phyloP scores from a whole-genome alignment of 2,113 vertebrate genomes.

The Saguinus imperator region DNA sequence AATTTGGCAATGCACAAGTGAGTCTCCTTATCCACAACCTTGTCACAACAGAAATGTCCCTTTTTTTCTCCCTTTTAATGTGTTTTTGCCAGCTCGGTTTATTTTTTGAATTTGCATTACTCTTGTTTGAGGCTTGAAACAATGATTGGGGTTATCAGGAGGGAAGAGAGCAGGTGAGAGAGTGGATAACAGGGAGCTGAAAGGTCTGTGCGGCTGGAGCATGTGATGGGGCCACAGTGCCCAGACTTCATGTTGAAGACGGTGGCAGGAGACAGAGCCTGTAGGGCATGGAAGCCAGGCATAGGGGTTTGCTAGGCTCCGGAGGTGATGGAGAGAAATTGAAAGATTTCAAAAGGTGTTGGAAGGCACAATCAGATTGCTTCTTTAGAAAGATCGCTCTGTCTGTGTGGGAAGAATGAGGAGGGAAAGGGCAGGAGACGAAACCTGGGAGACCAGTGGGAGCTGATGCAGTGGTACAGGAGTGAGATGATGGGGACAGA shows the following conservation, averaged over 20 bases:
- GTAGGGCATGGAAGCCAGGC: too few relatives aligned
- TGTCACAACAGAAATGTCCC: not conserved
- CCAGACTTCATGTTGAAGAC: too few relatives aligned
- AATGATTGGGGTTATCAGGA: not conserved
- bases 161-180: not conserved
- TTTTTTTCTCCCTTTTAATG: too few relatives aligned
- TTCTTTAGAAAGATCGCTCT: not conserved
- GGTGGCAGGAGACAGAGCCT: not conserved
- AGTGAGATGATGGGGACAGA: not conserved
- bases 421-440: too few relatives aligned
- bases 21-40: not conserved
- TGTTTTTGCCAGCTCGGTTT: not conserved
- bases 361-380: not conserved
- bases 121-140: not conserved
- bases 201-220: not conserved
- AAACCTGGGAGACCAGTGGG: not conserved
- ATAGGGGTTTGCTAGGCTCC: not conserved
- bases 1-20: accelerated
- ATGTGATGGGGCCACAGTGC: accelerated
- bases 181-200: not conserved
- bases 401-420: accelerated
- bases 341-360: too few relatives aligned
- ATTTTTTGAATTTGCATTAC: not conserved
- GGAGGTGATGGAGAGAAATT: not conserved
- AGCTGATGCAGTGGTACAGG: not conserved